Percentiles rank a stretch among this genome's conserved stretches.
Conservation (phyloP, 2,888 invertebrate genomes). For the Pachydiplax longipennis region DNA sequence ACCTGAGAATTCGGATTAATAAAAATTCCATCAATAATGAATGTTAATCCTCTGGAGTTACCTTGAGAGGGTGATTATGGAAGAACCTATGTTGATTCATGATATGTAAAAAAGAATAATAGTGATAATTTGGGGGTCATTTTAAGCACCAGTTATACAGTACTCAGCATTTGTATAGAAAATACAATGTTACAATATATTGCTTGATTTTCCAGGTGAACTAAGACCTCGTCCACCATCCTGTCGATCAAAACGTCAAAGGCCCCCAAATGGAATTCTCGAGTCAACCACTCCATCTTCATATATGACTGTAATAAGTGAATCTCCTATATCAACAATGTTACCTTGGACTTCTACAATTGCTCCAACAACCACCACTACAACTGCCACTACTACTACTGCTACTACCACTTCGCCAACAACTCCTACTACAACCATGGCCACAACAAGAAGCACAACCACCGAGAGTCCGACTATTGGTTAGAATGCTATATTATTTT, state of each 20-base stretch:
- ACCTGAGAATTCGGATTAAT: too few species aligned
- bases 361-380: neutral
- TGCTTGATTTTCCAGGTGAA: neutral
- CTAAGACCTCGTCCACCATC: constrained; percentile 25
- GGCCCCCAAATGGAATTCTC: neutral
- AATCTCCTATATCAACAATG: constrained; percentile 11
- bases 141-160: too few species aligned
- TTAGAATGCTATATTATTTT: constrained; percentile 10
- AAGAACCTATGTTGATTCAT: too few species aligned
- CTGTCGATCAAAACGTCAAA: constrained; percentile 30
- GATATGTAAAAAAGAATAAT: too few species aligned
- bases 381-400: neutral
- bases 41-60: too few species aligned
- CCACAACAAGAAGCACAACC: constrained; percentile 18
- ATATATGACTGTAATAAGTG: neutral
- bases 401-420: neutral
- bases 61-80: too few species aligned
- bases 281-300: neutral
- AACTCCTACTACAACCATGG: constrained; percentile 15
- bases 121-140: too few species aligned
- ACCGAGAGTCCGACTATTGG: constrained; percentile 33
- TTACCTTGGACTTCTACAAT: neutral
- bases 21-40: too few species aligned
- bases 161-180: too few species aligned
- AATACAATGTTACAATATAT: too few species aligned